Evolutionary conservation across 2,113 vertebrate genomes (phyloP).

Genomic region (Bungarus multicinctus): DNA sequence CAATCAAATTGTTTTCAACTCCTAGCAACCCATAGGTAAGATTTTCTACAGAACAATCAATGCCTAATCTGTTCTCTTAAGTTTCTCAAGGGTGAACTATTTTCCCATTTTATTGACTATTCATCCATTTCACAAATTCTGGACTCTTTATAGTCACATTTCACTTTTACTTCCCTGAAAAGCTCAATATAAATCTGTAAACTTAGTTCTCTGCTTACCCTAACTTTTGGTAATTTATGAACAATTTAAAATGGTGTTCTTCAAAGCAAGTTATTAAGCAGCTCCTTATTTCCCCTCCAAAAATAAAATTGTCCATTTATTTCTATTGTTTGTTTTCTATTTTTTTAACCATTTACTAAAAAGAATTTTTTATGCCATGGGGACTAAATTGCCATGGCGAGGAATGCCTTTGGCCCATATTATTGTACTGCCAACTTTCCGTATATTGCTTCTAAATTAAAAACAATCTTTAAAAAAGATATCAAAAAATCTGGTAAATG

Average conservation of each 20-base stretch:
- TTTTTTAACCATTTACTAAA: background rate
- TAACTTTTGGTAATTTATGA: background rate
- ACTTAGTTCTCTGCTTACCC: background rate
- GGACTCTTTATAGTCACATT: background rate
- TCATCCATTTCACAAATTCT: background rate
- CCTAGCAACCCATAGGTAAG: background rate
- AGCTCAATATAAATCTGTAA: background rate
- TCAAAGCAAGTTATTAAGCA: background rate
- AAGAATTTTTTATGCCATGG: background rate
- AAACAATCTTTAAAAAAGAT: background rate
- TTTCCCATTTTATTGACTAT: background rate
- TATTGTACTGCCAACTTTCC: background rate
- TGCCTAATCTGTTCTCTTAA: background rate
- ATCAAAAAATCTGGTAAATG: background rate
- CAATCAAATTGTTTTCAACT: background rate
- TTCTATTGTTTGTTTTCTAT: background rate
- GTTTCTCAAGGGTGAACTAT: background rate
- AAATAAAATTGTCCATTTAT: background rate
- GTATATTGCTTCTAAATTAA: background rate
- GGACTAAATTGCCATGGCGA: background rate
- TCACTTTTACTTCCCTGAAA: background rate
- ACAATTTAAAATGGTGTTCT: background rate
- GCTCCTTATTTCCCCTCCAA: background rate
- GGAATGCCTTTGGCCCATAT: background rate
- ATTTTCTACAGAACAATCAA: background rate